Conservation (phyloP, 2,888 invertebrate genomes). For the Himalopsyche japonica region DNA sequence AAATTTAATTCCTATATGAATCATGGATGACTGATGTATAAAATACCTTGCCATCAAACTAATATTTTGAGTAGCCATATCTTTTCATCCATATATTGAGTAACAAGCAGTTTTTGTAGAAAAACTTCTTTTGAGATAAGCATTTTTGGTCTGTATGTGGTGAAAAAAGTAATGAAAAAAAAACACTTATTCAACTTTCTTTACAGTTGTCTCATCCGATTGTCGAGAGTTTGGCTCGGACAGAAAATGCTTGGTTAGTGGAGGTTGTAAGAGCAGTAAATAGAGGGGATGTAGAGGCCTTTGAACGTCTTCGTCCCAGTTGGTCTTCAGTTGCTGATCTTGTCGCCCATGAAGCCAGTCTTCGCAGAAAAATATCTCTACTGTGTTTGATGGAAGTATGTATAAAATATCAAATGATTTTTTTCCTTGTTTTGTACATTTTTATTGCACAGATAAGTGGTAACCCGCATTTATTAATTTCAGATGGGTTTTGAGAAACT, state of each 20-base stretch:
- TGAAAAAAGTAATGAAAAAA: not conserved
- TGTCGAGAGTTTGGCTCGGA: conserved; percentile 78
- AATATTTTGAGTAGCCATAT: no score
- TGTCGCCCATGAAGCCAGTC: conserved; percentile 67
- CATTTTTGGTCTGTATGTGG: not conserved
- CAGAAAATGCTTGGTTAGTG: conserved; percentile 84
- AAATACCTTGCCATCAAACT: no score
- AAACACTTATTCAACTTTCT: not conserved
- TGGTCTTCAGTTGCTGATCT: conserved; percentile 76
- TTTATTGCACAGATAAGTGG: no score
- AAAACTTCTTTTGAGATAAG: no score
- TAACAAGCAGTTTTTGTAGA: no score
- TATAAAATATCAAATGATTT: not conserved
- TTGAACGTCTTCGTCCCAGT: conserved; percentile 63
- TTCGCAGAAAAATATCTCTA: conserved; percentile 92
- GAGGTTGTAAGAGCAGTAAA: conserved; percentile 87
- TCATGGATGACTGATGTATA: no score
- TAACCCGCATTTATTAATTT: conserved; percentile 34
- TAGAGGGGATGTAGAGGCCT: conserved; percentile 76
- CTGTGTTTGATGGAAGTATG: conserved; percentile 92
- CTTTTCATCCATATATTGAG: not conserved
- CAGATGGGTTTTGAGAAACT: conserved; percentile 96
- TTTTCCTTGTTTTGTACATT: not conserved
- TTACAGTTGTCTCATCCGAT: conserved; percentile 91
- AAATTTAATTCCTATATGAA: no score